Conservation (phyloP, 2,797 vertebrate genomes). For the Alfaro cultratus region DNA sequence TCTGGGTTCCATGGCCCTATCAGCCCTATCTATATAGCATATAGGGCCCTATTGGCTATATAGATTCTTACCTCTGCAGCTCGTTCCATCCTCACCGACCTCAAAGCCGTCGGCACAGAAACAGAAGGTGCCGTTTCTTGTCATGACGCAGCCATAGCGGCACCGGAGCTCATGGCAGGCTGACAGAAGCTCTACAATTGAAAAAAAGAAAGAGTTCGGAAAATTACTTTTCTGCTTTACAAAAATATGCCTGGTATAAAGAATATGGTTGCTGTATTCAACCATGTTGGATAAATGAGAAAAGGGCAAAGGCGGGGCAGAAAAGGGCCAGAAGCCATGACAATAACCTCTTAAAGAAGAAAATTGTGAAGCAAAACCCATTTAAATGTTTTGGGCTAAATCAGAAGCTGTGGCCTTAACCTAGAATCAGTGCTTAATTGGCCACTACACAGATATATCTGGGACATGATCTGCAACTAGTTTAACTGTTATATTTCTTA, state of each 20-base stretch:
- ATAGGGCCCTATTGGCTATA: constrained; percentile 11
- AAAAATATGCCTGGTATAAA: constrained; percentile 47
- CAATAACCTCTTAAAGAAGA: not conserved
- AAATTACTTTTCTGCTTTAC: constrained; percentile 61
- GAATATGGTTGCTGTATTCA: not conserved
- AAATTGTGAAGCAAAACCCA: not conserved
- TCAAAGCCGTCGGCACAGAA: constrained; percentile 94
- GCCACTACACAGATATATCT: not conserved
- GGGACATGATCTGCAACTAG: not conserved
- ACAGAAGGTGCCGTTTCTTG: constrained; percentile 90
- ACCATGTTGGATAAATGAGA: not conserved
- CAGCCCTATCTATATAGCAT: too few relatives aligned
- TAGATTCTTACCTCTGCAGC: constrained; percentile 88
- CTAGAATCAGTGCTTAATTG: not conserved
- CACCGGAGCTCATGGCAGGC: constrained; percentile 91
- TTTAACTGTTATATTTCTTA: not conserved
- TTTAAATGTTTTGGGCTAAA: not conserved
- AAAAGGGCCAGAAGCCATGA: not conserved
- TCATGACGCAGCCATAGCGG: constrained; percentile 91
- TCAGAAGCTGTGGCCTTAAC: not conserved
- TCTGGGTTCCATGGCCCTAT: constrained; percentile 10
- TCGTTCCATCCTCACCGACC: constrained; percentile 86
- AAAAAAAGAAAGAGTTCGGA: not conserved
- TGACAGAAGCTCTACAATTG: constrained; percentile 87
- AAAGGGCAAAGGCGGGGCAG: not conserved